Conservation (phyloP, 2,888 invertebrate genomes). For the Lutraria lutraria region DNA sequence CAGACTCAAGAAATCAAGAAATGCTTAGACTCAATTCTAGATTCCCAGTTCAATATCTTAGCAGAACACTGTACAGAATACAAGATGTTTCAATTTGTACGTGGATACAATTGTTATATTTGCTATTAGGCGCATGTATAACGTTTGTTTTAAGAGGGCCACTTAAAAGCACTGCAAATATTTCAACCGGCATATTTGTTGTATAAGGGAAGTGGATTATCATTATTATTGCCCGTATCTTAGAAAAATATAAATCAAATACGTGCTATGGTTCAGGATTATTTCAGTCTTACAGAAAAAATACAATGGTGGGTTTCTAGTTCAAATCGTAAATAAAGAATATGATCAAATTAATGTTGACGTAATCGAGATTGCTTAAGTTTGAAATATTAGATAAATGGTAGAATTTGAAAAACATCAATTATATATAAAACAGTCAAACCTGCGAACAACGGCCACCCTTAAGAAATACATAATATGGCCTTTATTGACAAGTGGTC, state of each 20-base stretch:
- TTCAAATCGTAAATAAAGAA: too few species aligned
- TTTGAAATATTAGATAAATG: too few species aligned
- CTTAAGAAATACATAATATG: too few species aligned
- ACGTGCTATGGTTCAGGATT: not conserved
- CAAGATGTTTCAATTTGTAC: not conserved
- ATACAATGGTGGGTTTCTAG: not conserved
- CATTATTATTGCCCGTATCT: constrained; percentile 2
- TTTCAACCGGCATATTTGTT: not conserved
- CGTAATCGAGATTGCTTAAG: too few species aligned
- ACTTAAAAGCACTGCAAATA: constrained; percentile 23
- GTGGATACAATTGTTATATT: not conserved
- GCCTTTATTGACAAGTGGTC: too few species aligned
- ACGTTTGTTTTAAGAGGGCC: constrained; percentile 10
- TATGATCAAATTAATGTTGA: too few species aligned
- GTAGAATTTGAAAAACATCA: too few species aligned
- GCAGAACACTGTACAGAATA: not conserved
- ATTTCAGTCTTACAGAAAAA: not conserved
- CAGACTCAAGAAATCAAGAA: not conserved
- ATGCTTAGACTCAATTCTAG: not conserved
- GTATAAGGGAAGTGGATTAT: not conserved
- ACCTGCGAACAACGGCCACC: too few species aligned
- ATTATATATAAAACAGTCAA: too few species aligned
- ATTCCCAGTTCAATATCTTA: not conserved
- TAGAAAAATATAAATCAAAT: not conserved
- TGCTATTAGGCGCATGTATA: not conserved